Percentiles rank a stretch among this genome's conserved stretches.
These are phyloP conservation scores for Thamnophis elegans DNA, from an alignment of 2,797 vertebrate species.

Conservation along the genomic window DNA sequence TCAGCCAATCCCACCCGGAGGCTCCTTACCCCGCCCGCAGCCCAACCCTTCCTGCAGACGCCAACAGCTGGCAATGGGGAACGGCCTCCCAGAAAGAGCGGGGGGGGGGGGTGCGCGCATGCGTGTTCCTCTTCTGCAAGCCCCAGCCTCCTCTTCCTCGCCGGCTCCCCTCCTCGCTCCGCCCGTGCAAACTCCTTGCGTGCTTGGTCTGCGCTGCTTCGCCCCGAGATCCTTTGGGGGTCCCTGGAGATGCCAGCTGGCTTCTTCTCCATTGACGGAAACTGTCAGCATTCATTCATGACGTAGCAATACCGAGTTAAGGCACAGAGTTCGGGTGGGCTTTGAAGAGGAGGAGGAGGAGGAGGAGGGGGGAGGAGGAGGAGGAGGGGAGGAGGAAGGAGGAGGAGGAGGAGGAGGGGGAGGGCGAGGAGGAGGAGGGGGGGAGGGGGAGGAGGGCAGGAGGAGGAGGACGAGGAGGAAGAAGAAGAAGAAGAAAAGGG, in stretches of 20 bases:
- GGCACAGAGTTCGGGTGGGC: background rate
- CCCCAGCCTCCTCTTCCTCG: background rate
- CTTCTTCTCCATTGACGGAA: background rate
- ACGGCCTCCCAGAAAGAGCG: background rate
- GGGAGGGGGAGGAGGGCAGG: too few species aligned
- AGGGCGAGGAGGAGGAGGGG: too few species aligned
- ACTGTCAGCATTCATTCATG: background rate
- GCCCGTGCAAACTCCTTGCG: background rate
- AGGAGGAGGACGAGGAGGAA: too few species aligned
- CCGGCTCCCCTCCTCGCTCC: background rate
- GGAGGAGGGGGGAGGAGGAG: too few species aligned
- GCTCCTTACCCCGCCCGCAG: background rate
- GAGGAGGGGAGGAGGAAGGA: too few species aligned
- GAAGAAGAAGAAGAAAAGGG: background rate
- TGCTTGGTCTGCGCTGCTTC: background rate
- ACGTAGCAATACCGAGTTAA: rapidly evolving
- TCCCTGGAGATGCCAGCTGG: background rate
- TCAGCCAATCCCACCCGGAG: background rate
- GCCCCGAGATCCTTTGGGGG: too few species aligned
- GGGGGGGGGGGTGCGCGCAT: background rate
- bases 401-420: too few species aligned
- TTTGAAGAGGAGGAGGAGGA: background rate
- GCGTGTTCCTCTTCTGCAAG: background rate
- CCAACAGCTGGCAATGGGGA: background rate
- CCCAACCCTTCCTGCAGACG: background rate